Conservation (phyloP, 64 coral and sea anemone genomes). For the Actinia tenebrosa region DNA sequence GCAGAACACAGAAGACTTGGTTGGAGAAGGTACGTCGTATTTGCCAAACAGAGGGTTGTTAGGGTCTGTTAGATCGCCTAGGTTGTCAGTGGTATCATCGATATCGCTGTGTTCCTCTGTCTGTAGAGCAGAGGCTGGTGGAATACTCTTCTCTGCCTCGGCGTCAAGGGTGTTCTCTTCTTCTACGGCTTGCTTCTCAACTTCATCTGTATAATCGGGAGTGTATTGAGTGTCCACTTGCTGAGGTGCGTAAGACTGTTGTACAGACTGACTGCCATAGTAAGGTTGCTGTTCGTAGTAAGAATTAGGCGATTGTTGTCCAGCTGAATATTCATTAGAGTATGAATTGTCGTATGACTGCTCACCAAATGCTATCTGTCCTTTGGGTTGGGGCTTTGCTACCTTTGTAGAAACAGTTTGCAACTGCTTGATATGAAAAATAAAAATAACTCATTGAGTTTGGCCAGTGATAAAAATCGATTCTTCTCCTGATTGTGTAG, state of each 20-base stretch:
- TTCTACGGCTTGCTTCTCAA: slow-evolving; percentile 50
- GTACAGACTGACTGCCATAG: background rate
- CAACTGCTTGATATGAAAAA: background rate
- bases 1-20: slow-evolving; percentile 21
- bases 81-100: background rate
- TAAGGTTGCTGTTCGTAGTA: background rate
- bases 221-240: background rate
- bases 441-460: background rate
- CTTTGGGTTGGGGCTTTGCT: slow-evolving; percentile 3
- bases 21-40: slow-evolving; percentile 1
- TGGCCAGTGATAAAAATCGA: background rate
- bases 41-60: slow-evolving; percentile 20
- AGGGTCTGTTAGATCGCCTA: slow-evolving; percentile 9
- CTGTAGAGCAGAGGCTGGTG: background rate
- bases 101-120: background rate
- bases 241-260: background rate
- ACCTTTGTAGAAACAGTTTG: background rate
- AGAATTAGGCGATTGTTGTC: background rate
- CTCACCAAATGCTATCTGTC: background rate
- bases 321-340: background rate
- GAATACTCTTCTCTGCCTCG: slow-evolving; percentile 10
- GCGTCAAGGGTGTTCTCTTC: slow-evolving; percentile 34
- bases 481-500: too few species aligned
- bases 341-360: background rate
- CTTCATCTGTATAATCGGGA: slow-evolving; percentile 38